Evolutionary conservation across 1,140 invertebrate genomes (phyloP).

Genomic region (Drosophila serrata): DNA sequence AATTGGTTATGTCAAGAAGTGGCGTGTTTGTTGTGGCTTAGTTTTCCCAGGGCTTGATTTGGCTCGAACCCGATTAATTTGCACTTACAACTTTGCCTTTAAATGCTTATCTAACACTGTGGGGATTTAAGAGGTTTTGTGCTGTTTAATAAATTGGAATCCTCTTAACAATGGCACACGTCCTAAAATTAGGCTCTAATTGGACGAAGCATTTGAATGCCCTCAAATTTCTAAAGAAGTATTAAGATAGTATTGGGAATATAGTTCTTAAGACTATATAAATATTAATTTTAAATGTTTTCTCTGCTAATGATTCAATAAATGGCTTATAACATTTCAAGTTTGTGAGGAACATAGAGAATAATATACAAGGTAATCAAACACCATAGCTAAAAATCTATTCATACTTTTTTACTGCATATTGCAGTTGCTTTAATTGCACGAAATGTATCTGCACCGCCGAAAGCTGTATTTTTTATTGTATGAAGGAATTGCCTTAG

Average conservation of each 20-base stretch:
- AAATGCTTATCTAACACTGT: conserved; percentile 9
- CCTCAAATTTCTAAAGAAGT: no score
- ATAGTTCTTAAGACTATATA: not conserved
- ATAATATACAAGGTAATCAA: no score
- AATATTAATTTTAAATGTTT: no score
- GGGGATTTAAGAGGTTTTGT: conserved; percentile 11
- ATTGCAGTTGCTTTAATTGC: conserved; percentile 3
- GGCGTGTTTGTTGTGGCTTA: conserved; percentile 43
- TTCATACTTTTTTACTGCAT: not conserved
- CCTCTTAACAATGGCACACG: conserved; percentile 2
- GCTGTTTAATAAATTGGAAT: conserved; percentile 19
- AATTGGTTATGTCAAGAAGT: conserved; percentile 49
- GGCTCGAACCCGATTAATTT: conserved; percentile 45
- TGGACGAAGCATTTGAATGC: not conserved
- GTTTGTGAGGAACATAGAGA: no score
- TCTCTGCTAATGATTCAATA: not conserved
- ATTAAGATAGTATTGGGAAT: rapidly evolving
- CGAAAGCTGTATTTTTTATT: not conserved
- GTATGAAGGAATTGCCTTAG: not conserved
- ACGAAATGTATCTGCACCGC: conserved; percentile 1
- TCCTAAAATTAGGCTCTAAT: not conserved
- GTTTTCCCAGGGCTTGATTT: conserved; percentile 30
- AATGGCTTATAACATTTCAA: no score
- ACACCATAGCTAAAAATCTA: not conserved
- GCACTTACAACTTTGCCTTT: conserved; percentile 24